Evolutionary conservation across 2,797 vertebrate species (phyloP).

Genomic region (Natrix natrix): DNA sequence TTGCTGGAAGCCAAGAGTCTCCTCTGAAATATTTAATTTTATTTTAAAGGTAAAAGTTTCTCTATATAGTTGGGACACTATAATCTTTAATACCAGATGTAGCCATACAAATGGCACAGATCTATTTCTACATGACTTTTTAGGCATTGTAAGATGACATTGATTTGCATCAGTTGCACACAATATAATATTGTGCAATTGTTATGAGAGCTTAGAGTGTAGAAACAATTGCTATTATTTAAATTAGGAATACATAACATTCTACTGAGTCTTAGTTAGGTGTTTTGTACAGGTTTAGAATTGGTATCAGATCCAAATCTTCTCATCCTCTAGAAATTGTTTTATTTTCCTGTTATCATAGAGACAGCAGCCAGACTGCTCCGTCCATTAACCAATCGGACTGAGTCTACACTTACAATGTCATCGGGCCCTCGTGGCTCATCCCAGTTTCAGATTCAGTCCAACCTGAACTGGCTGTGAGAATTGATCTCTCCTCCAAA

Average conservation of each 20-base stretch:
- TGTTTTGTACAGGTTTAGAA: not conserved
- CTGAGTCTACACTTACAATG: too few relatives aligned
- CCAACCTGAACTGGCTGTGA: too few relatives aligned
- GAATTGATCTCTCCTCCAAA: too few relatives aligned
- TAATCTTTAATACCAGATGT: not conserved
- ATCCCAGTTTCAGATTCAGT: too few relatives aligned
- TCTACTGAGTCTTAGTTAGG: not conserved
- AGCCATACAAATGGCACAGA: not conserved
- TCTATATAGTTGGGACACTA: not conserved
- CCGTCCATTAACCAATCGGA: too few relatives aligned
- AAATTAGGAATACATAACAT: not conserved
- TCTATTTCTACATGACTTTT: not conserved
- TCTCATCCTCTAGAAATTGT: not conserved
- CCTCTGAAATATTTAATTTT: not conserved
- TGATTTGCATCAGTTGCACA: not conserved
- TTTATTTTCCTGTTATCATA: not conserved
- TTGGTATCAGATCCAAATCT: not conserved
- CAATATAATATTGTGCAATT: not conserved
- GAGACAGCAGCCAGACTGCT: too few relatives aligned
- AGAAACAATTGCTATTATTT: not conserved
- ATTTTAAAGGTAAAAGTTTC: not conserved
- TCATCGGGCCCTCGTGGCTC: too few relatives aligned
- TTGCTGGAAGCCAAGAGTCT: not conserved
- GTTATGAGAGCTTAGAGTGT: not conserved
- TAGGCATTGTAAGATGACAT: not conserved